phyloP scores from a whole-genome alignment of 2,113 vertebrate genomes.

The Xiphophorus couchianus region DNA sequence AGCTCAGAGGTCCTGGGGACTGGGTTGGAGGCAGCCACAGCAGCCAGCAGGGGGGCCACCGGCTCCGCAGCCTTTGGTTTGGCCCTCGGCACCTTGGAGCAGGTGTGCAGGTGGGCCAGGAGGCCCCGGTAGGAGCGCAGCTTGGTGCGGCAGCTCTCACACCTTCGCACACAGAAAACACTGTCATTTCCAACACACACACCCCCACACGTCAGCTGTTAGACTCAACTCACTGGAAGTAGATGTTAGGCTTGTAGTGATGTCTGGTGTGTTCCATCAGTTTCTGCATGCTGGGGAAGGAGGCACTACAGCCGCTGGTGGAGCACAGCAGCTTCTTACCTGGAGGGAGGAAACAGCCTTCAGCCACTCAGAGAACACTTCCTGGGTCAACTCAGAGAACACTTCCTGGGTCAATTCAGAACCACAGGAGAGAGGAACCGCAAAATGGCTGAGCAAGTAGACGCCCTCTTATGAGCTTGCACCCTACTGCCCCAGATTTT shows the following conservation, averaged over 20 bases:
- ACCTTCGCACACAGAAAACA: conserved; percentile 71
- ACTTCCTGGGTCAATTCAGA: no score
- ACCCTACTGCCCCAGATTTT: no score
- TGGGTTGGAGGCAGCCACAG: not conserved
- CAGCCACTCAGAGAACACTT: no score
- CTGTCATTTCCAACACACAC: no score
- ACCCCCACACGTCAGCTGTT: no score
- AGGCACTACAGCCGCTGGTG: conserved; percentile 80
- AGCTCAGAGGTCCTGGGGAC: conserved; percentile 5
- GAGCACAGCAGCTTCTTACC: conserved; percentile 81
- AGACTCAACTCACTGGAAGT: conserved; percentile 88
- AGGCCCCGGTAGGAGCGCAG: conserved; percentile 91
- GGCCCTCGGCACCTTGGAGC: conserved; percentile 84
- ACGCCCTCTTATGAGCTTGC: no score
- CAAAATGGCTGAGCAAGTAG: no score
- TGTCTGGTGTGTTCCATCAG: conserved; percentile 91
- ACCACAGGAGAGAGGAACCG: no score
- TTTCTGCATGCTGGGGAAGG: conserved; percentile 91
- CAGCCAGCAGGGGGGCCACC: not conserved
- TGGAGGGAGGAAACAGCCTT: conserved; percentile 7
- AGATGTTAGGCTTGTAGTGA: conserved; percentile 95
- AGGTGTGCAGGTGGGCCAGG: conserved; percentile 94
- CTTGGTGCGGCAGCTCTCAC: conserved; percentile 92
- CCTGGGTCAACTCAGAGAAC: no score
- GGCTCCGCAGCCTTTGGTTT: conserved; percentile 59